phyloP scores from a whole-genome alignment of 2,888 invertebrate genomes.

The Conchocele bisecta region DNA sequence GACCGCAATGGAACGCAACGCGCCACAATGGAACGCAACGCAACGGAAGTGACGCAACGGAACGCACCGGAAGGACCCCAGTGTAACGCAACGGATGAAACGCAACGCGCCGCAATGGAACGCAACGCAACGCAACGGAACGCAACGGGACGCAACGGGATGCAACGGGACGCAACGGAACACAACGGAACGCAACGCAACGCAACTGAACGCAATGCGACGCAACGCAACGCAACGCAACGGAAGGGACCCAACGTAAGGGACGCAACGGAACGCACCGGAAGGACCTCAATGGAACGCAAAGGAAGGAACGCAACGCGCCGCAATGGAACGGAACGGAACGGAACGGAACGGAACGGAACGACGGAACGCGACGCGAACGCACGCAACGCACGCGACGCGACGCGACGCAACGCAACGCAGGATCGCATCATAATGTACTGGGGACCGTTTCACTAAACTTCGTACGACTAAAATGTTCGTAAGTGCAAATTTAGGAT shows the following conservation, averaged over 20 bases:
- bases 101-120: not conserved
- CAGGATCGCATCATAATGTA: too few species aligned
- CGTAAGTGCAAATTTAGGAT: too few species aligned
- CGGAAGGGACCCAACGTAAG: not conserved
- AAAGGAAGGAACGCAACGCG: not conserved
- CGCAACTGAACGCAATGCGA: not conserved
- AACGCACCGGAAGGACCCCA: not conserved
- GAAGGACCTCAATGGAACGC: not conserved
- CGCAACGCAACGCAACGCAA: not conserved
- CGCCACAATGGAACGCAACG: not conserved
- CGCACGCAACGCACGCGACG: not conserved
- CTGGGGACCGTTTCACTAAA: too few species aligned
- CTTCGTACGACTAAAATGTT: too few species aligned
- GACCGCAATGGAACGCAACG: not conserved
- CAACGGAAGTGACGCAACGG: not conserved
- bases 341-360: too few species aligned
- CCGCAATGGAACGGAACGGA: not conserved
- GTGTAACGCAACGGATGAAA: not conserved
- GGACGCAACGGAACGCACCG: not conserved
- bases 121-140: not conserved
- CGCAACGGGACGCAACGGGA: not conserved
- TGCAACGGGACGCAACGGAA: not conserved
- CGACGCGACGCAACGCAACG: not conserved
- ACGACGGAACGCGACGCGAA: not conserved
- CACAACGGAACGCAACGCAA: not conserved